Conservation (phyloP, 2,888 invertebrate species). For the Elegia similella region DNA sequence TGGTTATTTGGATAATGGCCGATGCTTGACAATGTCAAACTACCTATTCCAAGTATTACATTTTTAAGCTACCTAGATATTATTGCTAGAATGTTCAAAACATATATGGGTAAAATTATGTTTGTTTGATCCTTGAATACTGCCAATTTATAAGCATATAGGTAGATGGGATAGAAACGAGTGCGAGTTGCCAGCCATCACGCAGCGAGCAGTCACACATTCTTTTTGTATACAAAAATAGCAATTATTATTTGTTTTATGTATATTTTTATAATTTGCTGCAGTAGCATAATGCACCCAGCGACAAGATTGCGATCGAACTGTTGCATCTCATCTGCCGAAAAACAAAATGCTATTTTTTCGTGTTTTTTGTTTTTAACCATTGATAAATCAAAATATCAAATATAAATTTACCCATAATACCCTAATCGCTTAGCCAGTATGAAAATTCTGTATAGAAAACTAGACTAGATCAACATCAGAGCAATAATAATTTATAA, state of each 20-base stretch:
- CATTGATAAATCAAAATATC: background rate
- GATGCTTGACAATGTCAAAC: background rate
- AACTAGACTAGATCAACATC: background rate
- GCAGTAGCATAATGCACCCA: too few species aligned
- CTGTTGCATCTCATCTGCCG: too few species aligned
- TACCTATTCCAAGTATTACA: background rate
- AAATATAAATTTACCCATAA: conserved; percentile 1
- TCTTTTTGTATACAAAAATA: too few species aligned
- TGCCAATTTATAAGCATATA: too few species aligned
- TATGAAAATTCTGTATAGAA: background rate
- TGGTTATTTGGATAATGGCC: background rate
- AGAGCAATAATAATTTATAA: conserved; percentile 1
- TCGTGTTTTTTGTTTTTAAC: too few species aligned
- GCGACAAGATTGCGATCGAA: too few species aligned
- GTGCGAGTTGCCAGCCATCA: too few species aligned
- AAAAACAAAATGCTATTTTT: too few species aligned
- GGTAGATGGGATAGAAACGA: too few species aligned
- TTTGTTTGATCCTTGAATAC: background rate
- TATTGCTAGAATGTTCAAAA: background rate
- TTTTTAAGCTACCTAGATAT: background rate
- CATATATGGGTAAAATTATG: background rate
- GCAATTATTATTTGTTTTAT: too few species aligned
- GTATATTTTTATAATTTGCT: too few species aligned
- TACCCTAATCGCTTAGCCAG: background rate
- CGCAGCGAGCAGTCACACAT: too few species aligned